phyloP scores from a whole-genome alignment of 2,797 vertebrate genomes.

The Halcyon smyrnensis region DNA sequence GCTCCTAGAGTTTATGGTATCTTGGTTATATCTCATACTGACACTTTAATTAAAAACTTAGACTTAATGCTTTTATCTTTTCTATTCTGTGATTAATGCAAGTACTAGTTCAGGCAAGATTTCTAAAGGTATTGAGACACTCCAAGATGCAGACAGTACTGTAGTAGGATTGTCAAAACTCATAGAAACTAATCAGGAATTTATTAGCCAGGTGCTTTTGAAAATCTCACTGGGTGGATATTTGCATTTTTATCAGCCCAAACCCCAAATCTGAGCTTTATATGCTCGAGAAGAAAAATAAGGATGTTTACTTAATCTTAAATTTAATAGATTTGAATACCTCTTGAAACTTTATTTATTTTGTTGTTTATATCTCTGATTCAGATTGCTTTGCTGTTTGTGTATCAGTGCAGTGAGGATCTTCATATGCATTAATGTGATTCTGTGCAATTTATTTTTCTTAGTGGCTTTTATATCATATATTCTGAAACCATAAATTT shows the following conservation, averaged over 20 bases:
- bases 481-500: not conserved
- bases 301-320: not conserved
- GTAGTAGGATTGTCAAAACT: not conserved
- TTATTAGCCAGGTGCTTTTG: constrained; percentile 4
- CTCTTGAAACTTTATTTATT: not conserved
- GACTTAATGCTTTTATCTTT: constrained; percentile 1
- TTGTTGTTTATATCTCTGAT: not conserved
- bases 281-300: not conserved
- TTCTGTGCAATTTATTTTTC: constrained; percentile 17
- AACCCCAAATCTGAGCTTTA: not conserved
- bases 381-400: not conserved
- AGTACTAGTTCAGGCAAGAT: not conserved
- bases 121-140: not conserved
- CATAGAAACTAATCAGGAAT: not conserved
- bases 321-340: not conserved
- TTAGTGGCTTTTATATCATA: not conserved
- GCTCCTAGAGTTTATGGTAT: not conserved
- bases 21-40: constrained; percentile 40
- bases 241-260: not conserved
- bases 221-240: not conserved
- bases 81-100: not conserved
- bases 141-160: not conserved
- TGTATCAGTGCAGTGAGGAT: not conserved
- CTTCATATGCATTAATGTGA: not conserved
- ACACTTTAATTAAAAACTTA: constrained; percentile 48